These are phyloP conservation scores for Phengaris alcon DNA, from an alignment of 2,888 invertebrate species.

Conservation along the genomic window DNA sequence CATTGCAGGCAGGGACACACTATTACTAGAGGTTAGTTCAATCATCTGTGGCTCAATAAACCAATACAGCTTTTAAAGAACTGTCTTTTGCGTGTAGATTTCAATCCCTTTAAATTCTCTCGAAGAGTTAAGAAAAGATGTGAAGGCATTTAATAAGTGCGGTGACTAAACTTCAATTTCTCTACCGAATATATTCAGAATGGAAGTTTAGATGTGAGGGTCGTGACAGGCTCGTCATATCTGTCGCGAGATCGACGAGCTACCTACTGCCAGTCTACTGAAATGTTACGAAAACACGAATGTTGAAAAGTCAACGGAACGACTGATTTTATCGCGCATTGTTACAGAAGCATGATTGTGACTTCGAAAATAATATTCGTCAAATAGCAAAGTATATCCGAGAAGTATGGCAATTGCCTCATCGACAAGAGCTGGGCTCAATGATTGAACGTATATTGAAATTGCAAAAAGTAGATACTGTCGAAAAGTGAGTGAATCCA, in stretches of 20 bases:
- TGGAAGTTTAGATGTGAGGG: not conserved
- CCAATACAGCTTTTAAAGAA: too few species aligned
- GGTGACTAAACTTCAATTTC: too few species aligned
- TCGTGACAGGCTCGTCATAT: slow-evolving; percentile 37
- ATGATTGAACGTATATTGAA: too few species aligned
- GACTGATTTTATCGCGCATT: slow-evolving; percentile 12
- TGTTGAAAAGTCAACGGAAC: slow-evolving; percentile 23
- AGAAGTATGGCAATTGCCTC: too few species aligned
- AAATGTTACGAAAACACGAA: slow-evolving; percentile 32
- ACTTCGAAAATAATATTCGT: not conserved
- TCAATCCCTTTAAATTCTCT: too few species aligned
- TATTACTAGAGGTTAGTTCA: not conserved
- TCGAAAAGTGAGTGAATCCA: too few species aligned
- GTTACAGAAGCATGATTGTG: slow-evolving; percentile 4
- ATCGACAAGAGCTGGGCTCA: too few species aligned
- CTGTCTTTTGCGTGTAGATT: too few species aligned
- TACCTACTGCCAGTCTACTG: slow-evolving; percentile 34
- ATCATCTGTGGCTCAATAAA: not conserved
- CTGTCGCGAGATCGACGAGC: slow-evolving; percentile 38
- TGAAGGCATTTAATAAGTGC: too few species aligned
- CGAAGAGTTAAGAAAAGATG: too few species aligned
- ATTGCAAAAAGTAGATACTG: too few species aligned
- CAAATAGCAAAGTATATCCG: too few species aligned
- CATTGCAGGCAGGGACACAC: not conserved
- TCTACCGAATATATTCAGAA: not conserved